phyloP scores from a whole-genome alignment of 2,888 invertebrate genomes.

The Phortica magna region DNA sequence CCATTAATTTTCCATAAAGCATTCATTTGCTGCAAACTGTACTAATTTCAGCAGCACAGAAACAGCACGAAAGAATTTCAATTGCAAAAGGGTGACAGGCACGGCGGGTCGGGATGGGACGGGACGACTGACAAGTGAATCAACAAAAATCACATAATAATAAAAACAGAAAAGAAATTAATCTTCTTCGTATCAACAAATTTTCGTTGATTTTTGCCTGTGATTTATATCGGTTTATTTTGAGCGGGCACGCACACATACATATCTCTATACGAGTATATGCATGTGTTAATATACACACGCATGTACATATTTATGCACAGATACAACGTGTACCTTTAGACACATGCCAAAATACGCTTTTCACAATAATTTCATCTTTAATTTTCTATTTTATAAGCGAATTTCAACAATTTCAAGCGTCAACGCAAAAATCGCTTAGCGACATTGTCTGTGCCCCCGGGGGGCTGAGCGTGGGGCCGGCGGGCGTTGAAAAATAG shows the following conservation, averaged over 20 bases:
- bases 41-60: conserved; percentile 2
- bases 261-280: no score
- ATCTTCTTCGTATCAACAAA: conserved; percentile 29
- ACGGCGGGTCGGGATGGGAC: no score
- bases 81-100: not conserved
- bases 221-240: conserved; percentile 57
- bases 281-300: not conserved
- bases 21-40: not conserved
- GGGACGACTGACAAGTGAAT: not conserved
- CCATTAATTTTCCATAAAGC: not conserved
- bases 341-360: conserved; percentile 8
- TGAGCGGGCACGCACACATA: conserved; percentile 37
- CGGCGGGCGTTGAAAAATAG: not conserved
- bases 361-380: conserved; percentile 32
- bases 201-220: conserved; percentile 21
- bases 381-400: conserved; percentile 56
- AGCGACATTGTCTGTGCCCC: conserved; percentile 15
- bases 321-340: not conserved
- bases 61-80: not conserved
- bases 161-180: conserved; percentile 16
- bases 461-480: not conserved
- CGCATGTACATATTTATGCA: not conserved
- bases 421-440: conserved; percentile 62
- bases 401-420: conserved; percentile 67
- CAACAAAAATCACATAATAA: conserved; percentile 5